phyloP scores from a whole-genome alignment of 2,113 vertebrate genomes.

The Campylomormyrus tamandua region DNA sequence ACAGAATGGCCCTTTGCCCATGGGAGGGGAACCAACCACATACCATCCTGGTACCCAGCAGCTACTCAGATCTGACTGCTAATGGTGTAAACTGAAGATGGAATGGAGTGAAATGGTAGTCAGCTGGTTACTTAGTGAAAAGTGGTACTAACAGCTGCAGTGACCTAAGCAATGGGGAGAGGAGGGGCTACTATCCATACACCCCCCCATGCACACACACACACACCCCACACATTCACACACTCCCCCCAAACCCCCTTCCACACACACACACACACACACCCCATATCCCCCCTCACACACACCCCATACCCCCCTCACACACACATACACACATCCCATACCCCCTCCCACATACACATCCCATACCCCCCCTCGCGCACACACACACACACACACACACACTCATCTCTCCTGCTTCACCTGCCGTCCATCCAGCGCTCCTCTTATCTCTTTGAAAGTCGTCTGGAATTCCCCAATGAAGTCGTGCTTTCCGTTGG shows the following conservation, averaged over 20 bases:
- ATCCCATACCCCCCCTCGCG: not conserved
- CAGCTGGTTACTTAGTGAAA: not conserved
- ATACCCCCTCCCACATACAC: not conserved
- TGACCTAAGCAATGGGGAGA: not conserved
- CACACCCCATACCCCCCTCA: too few relatives aligned
- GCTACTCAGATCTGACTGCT: not conserved
- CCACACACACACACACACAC: not conserved
- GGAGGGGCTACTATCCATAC: not conserved
- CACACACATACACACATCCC: too few relatives aligned
- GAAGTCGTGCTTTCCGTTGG: constrained; percentile 96
- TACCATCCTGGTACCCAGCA: not conserved
- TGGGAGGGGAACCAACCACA: not conserved
- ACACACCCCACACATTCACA: too few relatives aligned
- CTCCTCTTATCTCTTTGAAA: constrained; percentile 83
- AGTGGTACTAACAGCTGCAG: not conserved
- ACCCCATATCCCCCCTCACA: too few relatives aligned
- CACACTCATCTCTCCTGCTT: not conserved
- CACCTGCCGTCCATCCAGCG: constrained; percentile 91
- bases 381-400: not conserved
- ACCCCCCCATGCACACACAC: not conserved
- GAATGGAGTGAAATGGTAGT: not conserved
- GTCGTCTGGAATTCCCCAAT: constrained; percentile 93
- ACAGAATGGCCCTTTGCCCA: not conserved
- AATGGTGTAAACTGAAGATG: not conserved
- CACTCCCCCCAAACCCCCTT: too few relatives aligned